These are phyloP conservation scores for Cataglyphis altisquamis DNA, from an alignment of 2,888 invertebrate genomes.

Conservation along the genomic window DNA sequence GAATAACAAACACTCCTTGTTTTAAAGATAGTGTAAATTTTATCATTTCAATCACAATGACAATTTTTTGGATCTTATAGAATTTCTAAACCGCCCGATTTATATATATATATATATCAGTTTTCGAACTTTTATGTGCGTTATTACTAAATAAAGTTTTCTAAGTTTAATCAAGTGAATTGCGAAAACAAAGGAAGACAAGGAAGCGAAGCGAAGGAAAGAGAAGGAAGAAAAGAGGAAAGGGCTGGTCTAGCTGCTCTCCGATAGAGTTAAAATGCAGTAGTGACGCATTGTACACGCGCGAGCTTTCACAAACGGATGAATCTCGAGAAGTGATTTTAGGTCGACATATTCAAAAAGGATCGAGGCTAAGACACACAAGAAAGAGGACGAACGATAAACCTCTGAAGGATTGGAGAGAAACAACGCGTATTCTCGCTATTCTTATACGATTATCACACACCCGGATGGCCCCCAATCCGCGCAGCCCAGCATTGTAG, in stretches of 20 bases:
- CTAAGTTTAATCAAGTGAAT: background rate
- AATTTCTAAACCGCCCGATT: background rate
- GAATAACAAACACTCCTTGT: background rate
- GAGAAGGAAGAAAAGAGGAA: conserved; percentile 49
- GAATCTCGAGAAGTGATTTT: conserved; percentile 75
- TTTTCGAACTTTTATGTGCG: background rate
- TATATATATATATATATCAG: background rate
- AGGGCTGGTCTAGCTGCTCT: conserved; percentile 46
- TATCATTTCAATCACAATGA: background rate
- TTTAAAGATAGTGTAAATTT: background rate
- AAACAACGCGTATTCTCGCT: conserved; percentile 63
- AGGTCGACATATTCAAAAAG: conserved; percentile 66
- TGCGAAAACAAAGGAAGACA: background rate
- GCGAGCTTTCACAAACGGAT: conserved; percentile 77
- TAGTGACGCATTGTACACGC: conserved; percentile 57
- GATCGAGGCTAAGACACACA: conserved; percentile 64
- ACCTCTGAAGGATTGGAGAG: conserved; percentile 58
- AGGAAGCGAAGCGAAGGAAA: conserved; percentile 46
- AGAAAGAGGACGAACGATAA: conserved; percentile 47
- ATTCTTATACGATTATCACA: conserved; percentile 79
- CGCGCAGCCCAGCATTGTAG: conserved; percentile 69
- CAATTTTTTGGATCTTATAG: background rate
- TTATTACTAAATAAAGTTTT: background rate
- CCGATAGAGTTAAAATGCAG: conserved; percentile 54
- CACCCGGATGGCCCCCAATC: conserved; percentile 78